Base-by-base conservation (phyloP, 2,113 vertebrate species). In the Hydrolagus affinis region DNA sequence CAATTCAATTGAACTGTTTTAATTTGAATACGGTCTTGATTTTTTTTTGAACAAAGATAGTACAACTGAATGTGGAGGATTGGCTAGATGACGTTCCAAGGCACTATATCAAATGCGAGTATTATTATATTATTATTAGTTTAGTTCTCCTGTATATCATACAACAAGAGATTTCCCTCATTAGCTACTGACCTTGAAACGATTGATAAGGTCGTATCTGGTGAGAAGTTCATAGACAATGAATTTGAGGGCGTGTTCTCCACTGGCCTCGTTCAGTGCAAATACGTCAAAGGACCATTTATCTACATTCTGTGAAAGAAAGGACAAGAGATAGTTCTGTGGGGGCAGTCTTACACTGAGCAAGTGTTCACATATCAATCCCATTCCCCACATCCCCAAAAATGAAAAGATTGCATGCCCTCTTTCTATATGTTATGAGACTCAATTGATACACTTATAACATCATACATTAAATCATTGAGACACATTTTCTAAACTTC, bases 181-280 rank as follows among this genome's bases (percentile, higher is more conserved):
- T 6, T 12, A 28, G 25, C n/a, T 86, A 92, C 91, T 92, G 89
- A 98, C 98, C 97, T 99, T 99, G 92, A 98, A 99, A 85, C 93
- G 95, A 87, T 92, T 98, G 90, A 99, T 99, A 90, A 99, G 93
- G 91, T 99, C 98, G 19, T 98, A 99, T 89, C 96, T 96, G 23
- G 97, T 99, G 86, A 99, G 97, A 87, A 99, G 91, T 91, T 99
- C 98, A 86, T 99, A 99, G 92, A 99, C 98, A 92, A 98, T 98
- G 91, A 98, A 99, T 91, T 99, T 99, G 88, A 99, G 93, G 0
- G 96, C 94, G 60, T 99, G 98, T 86, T 99, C 97, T 0, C 96
- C 95, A 62, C 97, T 98, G 88, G 96, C 94, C 25, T 99, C 97
- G 0, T 98, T 98, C 86, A 99, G 93, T 69, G 96, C 96, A 89